These are phyloP conservation scores for Vicugna pacos DNA, from an alignment of 2,113 vertebrate genomes.

Conservation along the genomic window DNA sequence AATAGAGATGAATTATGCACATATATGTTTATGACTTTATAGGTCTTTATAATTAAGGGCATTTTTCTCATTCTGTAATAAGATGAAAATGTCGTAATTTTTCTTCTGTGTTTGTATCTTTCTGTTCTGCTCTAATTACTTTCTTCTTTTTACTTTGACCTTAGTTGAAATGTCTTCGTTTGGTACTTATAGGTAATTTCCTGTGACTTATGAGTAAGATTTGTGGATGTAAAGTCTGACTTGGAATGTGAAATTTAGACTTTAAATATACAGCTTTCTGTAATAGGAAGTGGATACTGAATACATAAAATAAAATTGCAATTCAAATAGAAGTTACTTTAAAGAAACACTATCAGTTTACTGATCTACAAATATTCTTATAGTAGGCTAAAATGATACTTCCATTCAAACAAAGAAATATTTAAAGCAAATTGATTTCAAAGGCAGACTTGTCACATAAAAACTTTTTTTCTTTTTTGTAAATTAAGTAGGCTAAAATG, in stretches of 20 bases:
- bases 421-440: slow-evolving; percentile 31
- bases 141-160: slow-evolving; percentile 24
- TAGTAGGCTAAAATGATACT: background rate
- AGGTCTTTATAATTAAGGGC: background rate
- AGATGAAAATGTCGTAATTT: background rate
- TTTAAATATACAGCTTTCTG: background rate
- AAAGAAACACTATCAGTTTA: background rate
- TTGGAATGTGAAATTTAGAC: slow-evolving; percentile 27
- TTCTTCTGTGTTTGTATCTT: background rate
- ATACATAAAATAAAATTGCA: slow-evolving; percentile 38
- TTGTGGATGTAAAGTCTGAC: background rate
- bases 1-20: background rate
- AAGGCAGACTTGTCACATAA: background rate
- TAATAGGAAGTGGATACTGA: background rate
- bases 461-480: background rate
- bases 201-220: background rate
- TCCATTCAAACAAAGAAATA: background rate
- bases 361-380: background rate
- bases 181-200: slow-evolving; percentile 10
- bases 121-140: slow-evolving; percentile 11
- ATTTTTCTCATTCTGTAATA: background rate
- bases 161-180: slow-evolving; percentile 36
- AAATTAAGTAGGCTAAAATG: slow-evolving; percentile 40
- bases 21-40: background rate
- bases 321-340: slow-evolving; percentile 46